Evolutionary conservation across 2,113 vertebrate genomes (phyloP), one percentile per base, ranked within the genome.

Genomic region (Bubo bubo): DNA sequence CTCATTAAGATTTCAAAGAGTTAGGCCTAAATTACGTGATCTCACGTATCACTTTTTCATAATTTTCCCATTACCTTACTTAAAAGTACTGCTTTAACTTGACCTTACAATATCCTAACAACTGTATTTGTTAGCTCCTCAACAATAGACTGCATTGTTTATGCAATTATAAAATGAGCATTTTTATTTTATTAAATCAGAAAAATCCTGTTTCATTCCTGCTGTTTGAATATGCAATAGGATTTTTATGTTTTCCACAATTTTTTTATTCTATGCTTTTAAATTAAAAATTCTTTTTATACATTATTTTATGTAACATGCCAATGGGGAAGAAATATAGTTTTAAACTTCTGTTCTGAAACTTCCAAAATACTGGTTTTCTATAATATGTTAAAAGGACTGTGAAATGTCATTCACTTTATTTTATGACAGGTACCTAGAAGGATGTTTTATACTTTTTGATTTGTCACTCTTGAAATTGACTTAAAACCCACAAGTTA

Each of bases 401-500:
- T 34, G 21, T n/a, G 32, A 79, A 37, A 50, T 41, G 50, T 83
- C 72, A 37, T 72, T 94, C 85, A 60, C 58, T 55, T 76, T 75
- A 28, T 30, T 83, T 73, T 53, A 34, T 81, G 70, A 74, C 45
- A 85, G 34, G 39, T 58, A 9, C 12, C 19, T 10, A 24, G 50
- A 84, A 77, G 4, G 39, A 70, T 16, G 55, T 14, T 85, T 66
- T 59, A 17, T 64, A 22, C n/a, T 82, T 92, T 66, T 52, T 84
- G 58, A 77, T 90, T 95, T 95, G 45, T 87, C 73, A 76, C 39
- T 39, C 28, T 50, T 84, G 63, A 77, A 93, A 92, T 84, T 32
- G 63, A 77, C 72, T 93, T n/a, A 55, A 84, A 95, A 80, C 53
- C 50, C 68, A 77, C 59, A 90, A 73, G 90, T 80, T 95, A 43